phyloP scores from a whole-genome alignment of 1,140 invertebrate genomes.

The Venturia canescens region DNA sequence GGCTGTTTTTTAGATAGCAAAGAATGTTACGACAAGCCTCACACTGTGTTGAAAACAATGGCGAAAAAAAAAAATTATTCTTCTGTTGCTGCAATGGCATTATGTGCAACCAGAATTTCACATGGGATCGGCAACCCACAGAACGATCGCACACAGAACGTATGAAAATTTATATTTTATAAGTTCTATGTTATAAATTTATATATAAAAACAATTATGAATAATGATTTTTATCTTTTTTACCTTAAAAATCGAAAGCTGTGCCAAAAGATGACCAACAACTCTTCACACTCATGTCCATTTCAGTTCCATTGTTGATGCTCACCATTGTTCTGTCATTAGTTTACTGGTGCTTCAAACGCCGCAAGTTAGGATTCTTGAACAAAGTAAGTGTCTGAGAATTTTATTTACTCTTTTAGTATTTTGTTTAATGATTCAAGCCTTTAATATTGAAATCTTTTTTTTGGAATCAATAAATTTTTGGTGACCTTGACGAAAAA shows the following conservation, averaged over 20 bases:
- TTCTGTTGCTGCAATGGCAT: constrained; percentile 96
- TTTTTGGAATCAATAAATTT: no score
- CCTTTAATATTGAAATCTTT: no score
- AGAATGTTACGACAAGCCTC: constrained; percentile 84
- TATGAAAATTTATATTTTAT: not conserved
- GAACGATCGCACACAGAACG: constrained; percentile 76
- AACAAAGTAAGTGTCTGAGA: constrained; percentile 75
- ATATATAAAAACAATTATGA: not conserved
- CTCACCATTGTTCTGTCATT: constrained; percentile 74
- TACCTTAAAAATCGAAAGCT: constrained; percentile 66
- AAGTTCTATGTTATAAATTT: not conserved
- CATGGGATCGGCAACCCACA: constrained; percentile 84
- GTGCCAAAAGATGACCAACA: constrained; percentile 72
- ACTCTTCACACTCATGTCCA: constrained; percentile 73
- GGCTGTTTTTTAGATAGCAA: constrained; percentile 90
- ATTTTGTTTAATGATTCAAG: no score
- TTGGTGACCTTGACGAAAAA: no score
- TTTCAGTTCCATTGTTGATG: constrained; percentile 70
- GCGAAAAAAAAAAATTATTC: constrained; percentile 82
- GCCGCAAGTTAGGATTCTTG: constrained; percentile 78
- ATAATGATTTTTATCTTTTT: constrained; percentile 43
- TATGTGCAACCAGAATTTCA: constrained; percentile 90
- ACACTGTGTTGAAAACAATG: constrained; percentile 83
- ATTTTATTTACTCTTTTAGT: not conserved
- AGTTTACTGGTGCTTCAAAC: constrained; percentile 79